Percentiles rank a stretch among this genome's conserved stretches.
Conservation (phyloP, 2,113 vertebrate genomes). For the Sebastes schlegelii region DNA sequence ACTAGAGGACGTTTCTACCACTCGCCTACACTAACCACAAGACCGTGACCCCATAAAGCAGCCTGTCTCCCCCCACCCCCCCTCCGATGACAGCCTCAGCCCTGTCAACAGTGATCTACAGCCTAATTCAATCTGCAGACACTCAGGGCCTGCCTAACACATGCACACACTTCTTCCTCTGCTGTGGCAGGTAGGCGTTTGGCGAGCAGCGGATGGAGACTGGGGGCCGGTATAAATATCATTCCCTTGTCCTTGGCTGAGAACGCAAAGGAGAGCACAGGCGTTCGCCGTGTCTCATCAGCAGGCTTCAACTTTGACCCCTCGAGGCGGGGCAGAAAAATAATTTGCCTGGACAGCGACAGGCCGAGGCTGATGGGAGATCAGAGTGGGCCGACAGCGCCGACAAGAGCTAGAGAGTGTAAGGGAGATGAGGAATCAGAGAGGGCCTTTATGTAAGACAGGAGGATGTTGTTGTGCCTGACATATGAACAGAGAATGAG, state of each 20-base stretch:
- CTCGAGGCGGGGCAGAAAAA: conserved; percentile 28
- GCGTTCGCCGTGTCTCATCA: conserved; percentile 50
- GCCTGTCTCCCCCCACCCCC: conserved; percentile 8
- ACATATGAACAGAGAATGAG: conserved; percentile 29
- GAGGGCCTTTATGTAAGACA: conserved; percentile 46
- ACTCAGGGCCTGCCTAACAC: conserved; percentile 31
- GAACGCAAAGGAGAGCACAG: conserved; percentile 13
- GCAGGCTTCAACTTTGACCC: conserved; percentile 64
- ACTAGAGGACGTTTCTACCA: conserved; percentile 47
- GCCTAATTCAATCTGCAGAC: conserved; percentile 70
- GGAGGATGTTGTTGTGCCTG: conserved; percentile 37
- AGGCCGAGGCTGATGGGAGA: conserved; percentile 32
- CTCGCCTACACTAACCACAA: conserved; percentile 53
- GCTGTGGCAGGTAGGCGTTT: conserved; percentile 36
- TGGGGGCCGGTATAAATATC: conserved; percentile 42
- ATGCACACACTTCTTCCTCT: conserved; percentile 32
- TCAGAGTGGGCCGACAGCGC: conserved; percentile 5
- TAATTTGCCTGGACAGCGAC: conserved; percentile 46
- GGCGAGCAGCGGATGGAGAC: not conserved
- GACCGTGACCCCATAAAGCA: conserved; percentile 72
- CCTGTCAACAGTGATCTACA: conserved; percentile 70
- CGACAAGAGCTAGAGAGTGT: conserved; percentile 23
- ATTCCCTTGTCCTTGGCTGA: conserved; percentile 57
- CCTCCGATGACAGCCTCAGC: conserved; percentile 40
- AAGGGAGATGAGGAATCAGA: conserved; percentile 49